Base-by-base conservation (phyloP, 2,797 vertebrate genomes). In the Parauchenoglanis punctatus region DNA sequence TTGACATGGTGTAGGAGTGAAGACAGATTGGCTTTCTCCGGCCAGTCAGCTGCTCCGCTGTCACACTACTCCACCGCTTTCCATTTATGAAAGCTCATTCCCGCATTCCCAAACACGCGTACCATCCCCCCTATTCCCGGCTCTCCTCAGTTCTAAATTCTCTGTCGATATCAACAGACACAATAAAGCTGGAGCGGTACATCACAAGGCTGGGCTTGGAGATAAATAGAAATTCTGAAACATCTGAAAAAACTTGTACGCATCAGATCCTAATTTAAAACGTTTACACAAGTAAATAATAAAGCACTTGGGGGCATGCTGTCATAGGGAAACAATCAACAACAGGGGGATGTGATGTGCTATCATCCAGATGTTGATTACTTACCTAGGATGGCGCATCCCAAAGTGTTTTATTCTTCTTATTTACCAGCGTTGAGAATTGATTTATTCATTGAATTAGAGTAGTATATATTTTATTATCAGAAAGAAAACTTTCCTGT, bases 101-200 rank as follows among this genome's bases (percentile, higher is more conserved):
- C 80, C 80, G n/a, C 87, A 85, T 84, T 88, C 73, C 67, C 87
- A 40, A 54, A 58, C 81, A 49, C 4, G 44, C 1, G 1, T 28
- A 18, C 23, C 25, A 1, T 4, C 35, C 58, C 80, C 23, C 59
- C 20, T 40, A 2, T 63, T 63, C 80, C 40, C 25, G 7, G 7
- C 40, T n/a, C 46, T 81, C 56, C 58, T 61, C 18, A 18, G 3
- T 54, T 28, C 15, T 31, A 12, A n/a, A 52, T 15, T 13, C 13
- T 76, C 13, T 17, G 73, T 49, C 0, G 96, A 97, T 93, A 96
- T 97, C 94, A 97, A 97, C 94, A 96, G 95, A 82, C 94, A 96
- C 90, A 97, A 96, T 0, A 97, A 97, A 92, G 95, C 96, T 0
- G 96, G 96, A 84, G 97, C 96, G 0, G 96, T 96, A 0, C 94